A percentile compares a stretch with the other conserved stretches of the same genome.
phyloP scores from a whole-genome alignment of 2,797 vertebrate genomes.

The Miichthys miiuy region DNA sequence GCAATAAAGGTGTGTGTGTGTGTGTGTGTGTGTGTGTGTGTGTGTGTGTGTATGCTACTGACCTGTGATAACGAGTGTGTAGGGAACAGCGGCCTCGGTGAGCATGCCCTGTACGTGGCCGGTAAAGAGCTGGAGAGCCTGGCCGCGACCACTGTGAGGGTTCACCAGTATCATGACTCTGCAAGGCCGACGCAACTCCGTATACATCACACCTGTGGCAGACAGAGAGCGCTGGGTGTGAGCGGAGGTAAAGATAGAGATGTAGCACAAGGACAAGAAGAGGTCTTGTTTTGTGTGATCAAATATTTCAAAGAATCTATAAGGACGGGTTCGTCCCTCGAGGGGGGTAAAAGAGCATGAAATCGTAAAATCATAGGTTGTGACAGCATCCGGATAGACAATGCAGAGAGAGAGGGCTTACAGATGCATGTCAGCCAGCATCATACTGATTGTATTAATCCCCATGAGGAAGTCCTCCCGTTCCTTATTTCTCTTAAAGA shows the following conservation, averaged over 20 bases:
- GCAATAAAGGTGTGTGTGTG: slow-evolving; percentile 17
- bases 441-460: slow-evolving; percentile 31
- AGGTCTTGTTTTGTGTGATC: slow-evolving; percentile 21
- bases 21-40: background rate
- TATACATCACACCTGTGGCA: slow-evolving; percentile 80
- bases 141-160: slow-evolving; percentile 90
- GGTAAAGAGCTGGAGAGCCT: slow-evolving; percentile 88
- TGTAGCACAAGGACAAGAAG: background rate
- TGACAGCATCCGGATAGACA: slow-evolving; percentile 42
- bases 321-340: slow-evolving; percentile 26
- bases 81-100: slow-evolving; percentile 86
- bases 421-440: slow-evolving; percentile 31
- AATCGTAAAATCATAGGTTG: slow-evolving; percentile 34
- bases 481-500: slow-evolving; percentile 35
- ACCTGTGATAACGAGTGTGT: slow-evolving; percentile 91
- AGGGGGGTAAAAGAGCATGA: slow-evolving; percentile 12
- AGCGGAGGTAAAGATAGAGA: background rate
- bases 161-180: slow-evolving; percentile 91
- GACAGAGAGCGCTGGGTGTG: slow-evolving; percentile 10
- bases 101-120: slow-evolving; percentile 90
- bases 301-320: slow-evolving; percentile 40
- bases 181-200: slow-evolving; percentile 83
- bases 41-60: slow-evolving; percentile 51
- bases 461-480: slow-evolving; percentile 34
- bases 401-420: slow-evolving; percentile 19